Base-by-base conservation (phyloP, 2,888 invertebrate species). In the Conus canariensis region DNA sequence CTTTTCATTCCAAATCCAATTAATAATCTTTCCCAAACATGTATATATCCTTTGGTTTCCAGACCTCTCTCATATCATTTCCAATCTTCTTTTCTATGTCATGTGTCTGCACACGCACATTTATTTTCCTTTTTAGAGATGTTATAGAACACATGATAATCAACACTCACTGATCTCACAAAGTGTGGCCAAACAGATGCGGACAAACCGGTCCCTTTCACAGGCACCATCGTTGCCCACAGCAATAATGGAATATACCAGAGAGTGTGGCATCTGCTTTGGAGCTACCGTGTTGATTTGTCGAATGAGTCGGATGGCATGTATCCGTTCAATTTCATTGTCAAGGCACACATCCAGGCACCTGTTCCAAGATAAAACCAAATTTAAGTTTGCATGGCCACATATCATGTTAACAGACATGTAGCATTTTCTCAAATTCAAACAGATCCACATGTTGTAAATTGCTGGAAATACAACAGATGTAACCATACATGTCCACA, bases 291-390 rank as follows among this genome's bases (percentile, higher is more conserved):
- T 97, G 87, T 98, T 96, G 93, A 98, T 97, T 95, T 97, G 97
- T 88, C 98, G 97, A 90, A 98, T 98, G 91, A 99, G 97, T 94
- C 99, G 98, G 94, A 99, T 97, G 0, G 98, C 99, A 45, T 99
- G 99, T 89, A 98, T 97, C 83, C 99, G 97, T 96, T 99, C 99
- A 80, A 97, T 96, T 91, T 97, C 97, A 96, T 98, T 99, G 94
- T 98, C 98, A 87, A 98, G 97, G 96, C 98, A 97, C 92, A 99
- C 97, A 97, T 99, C 99, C 96, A 99, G 97, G 93, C 98, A 98
- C 95, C 98, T 98, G 93, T 80, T 92, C 56, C 91, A 60, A 10
- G 12, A 25, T n/a, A 4, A 58, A 22, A 83, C 7, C 1, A 80
- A 16, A 14, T 16, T 64, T 6, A 64, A 10, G 45, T 45, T 45